These are phyloP conservation scores for Adela reaumurella DNA, from an alignment of 2,888 invertebrate species.

Conservation along the genomic window DNA sequence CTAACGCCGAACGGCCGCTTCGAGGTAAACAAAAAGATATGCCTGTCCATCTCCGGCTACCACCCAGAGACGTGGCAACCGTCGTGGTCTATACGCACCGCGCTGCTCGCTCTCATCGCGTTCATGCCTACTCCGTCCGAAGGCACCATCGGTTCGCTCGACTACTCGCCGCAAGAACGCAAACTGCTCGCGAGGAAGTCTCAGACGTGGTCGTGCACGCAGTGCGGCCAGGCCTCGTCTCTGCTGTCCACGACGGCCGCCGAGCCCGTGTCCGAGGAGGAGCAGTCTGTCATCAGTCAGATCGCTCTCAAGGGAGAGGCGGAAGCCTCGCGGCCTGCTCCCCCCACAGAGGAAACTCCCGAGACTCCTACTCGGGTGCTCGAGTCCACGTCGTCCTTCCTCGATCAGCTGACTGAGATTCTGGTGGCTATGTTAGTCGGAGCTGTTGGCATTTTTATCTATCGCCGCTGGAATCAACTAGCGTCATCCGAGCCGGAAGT, in stretches of 20 bases:
- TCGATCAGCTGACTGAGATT: constrained; percentile 43
- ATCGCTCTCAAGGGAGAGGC: constrained; percentile 52
- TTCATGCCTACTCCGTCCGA: constrained; percentile 91
- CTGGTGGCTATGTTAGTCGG: constrained; percentile 40
- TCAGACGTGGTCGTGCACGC: constrained; percentile 31
- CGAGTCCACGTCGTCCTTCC: constrained; percentile 17
- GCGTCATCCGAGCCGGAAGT: neutral
- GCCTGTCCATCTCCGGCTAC: constrained; percentile 90
- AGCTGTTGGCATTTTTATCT: constrained; percentile 41
- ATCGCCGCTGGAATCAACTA: constrained; percentile 33
- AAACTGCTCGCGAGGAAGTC: constrained; percentile 75
- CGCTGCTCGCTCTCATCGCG: constrained; percentile 85
- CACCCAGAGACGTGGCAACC: constrained; percentile 99
- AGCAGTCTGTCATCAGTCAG: constrained; percentile 42
- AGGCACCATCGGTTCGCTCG: constrained; percentile 88
- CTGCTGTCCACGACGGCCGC: constrained; percentile 44
- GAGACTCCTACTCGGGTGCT: neutral
- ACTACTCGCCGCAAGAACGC: constrained; percentile 83
- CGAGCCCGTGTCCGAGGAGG: constrained; percentile 45
- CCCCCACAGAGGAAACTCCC: neutral
- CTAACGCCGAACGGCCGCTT: constrained; percentile 93
- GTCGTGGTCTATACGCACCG: constrained; percentile 94
- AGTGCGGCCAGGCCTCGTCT: constrained; percentile 38
- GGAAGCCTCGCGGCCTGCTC: constrained; percentile 30
- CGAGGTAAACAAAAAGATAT: constrained; percentile 91